Percentiles rank a stretch among this genome's conserved stretches.
phyloP scores from a whole-genome alignment of 2,888 invertebrate species.

The Urechis unicinctus region DNA sequence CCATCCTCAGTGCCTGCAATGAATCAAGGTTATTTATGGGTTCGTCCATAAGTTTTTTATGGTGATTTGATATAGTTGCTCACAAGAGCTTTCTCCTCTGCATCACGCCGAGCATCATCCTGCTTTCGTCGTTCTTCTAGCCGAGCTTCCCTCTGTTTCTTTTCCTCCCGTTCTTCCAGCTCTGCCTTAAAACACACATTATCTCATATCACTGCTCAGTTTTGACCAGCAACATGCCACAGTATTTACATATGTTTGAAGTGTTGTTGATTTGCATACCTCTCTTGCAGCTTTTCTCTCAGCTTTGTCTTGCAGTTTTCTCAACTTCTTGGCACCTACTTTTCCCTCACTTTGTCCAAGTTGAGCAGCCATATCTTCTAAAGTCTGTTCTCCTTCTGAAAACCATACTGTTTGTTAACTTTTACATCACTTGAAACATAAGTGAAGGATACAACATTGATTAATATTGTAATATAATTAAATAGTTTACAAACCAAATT shows the following conservation, averaged over 20 bases:
- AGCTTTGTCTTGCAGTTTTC: constrained; percentile 91
- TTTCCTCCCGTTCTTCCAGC: constrained; percentile 66
- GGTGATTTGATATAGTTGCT: neutral
- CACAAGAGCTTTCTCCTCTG: constrained; percentile 31
- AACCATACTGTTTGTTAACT: no score
- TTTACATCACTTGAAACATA: no score
- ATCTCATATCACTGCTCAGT: neutral
- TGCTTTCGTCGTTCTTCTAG: constrained; percentile 72
- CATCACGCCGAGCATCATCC: constrained; percentile 58
- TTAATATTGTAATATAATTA: no score
- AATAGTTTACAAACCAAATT: no score
- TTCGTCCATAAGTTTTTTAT: neutral
- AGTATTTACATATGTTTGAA: neutral
- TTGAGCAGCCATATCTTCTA: no score
- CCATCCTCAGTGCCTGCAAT: neutral
- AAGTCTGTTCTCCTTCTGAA: no score
- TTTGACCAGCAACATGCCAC: neutral
- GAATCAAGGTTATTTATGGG: neutral
- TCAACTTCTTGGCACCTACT: constrained; percentile 85
- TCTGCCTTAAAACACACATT: constrained; percentile 12
- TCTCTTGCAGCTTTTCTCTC: constrained; percentile 73
- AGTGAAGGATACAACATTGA: no score
- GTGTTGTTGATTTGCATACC: no score
- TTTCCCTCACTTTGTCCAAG: no score
- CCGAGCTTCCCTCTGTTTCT: constrained; percentile 68